phyloP scores from a whole-genome alignment of 2,113 vertebrate genomes.

The Clarias macrocephalus region DNA sequence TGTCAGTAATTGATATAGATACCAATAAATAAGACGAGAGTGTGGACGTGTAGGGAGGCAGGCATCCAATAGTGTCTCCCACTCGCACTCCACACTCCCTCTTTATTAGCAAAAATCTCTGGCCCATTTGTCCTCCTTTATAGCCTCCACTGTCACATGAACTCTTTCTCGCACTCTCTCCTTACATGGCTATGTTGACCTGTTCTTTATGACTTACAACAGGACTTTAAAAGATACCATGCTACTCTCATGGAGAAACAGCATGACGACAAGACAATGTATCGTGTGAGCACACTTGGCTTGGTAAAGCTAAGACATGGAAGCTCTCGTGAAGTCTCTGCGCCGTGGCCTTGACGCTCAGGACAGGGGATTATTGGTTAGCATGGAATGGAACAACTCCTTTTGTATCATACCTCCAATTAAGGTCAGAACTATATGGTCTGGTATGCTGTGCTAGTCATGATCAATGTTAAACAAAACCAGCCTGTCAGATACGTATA shows the following conservation, averaged over 20 bases:
- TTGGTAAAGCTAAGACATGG: background rate
- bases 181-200: conserved; percentile 48
- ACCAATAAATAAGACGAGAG: conserved; percentile 25
- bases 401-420: conserved; percentile 15
- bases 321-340: background rate
- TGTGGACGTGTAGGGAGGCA: conserved; percentile 1
- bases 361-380: conserved; percentile 17
- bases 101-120: conserved; percentile 30
- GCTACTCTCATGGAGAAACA: conserved; percentile 14
- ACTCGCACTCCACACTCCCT: background rate
- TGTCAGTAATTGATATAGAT: conserved; percentile 29
- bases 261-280: background rate
- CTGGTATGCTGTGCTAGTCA: background rate
- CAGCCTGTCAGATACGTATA: conserved; percentile 23
- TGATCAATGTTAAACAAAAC: conserved; percentile 32
- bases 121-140: conserved; percentile 33
- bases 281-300: background rate
- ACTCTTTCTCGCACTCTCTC: conserved; percentile 23
- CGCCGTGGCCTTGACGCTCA: conserved; percentile 28
- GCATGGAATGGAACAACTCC: background rate
- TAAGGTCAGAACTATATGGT: conserved; percentile 12
- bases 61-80: conserved; percentile 12
- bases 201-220: conserved; percentile 29
- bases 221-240: conserved; percentile 28
- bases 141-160: conserved; percentile 11